A percentile compares a stretch with the other conserved stretches of the same genome.
These are phyloP conservation scores for Tachina lurida DNA, from an alignment of 2,888 invertebrate genomes.

Conservation along the genomic window DNA sequence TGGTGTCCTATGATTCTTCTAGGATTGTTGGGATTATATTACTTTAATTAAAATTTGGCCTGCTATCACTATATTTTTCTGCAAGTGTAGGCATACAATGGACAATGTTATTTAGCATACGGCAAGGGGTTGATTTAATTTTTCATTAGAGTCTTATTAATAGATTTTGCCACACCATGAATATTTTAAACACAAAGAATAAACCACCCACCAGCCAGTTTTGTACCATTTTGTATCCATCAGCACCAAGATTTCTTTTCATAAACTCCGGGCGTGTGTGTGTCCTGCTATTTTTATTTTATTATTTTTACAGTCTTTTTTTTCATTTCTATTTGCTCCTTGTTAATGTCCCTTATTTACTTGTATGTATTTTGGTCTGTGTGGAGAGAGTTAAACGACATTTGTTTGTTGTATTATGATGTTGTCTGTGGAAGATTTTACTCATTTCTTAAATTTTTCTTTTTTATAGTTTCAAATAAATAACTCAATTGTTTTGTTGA, in stretches of 20 bases:
- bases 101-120: conserved; percentile 2
- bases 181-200: conserved; percentile 60
- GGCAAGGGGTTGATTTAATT: conserved; percentile 58
- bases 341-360: conserved; percentile 32
- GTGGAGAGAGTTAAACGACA: not conserved
- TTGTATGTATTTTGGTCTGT: not conserved
- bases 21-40: too few relatives aligned
- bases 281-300: conserved; percentile 59
- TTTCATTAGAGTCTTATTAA: conserved; percentile 67
- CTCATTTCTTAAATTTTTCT: conserved; percentile 14
- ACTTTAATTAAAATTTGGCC: too few relatives aligned
- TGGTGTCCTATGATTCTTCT: too few relatives aligned
- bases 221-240: conserved; percentile 66
- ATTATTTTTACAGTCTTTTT: conserved; percentile 39
- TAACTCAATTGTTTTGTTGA: conserved; percentile 83
- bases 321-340: conserved; percentile 69
- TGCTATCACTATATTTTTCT: not conserved
- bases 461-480: conserved; percentile 76
- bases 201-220: conserved; percentile 59
- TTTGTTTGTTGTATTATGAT: conserved; percentile 6
- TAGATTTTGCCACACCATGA: conserved; percentile 71
- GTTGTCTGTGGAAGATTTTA: conserved; percentile 28
- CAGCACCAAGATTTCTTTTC: conserved; percentile 30
- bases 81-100: conserved; percentile 17
- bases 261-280: conserved; percentile 5